These are phyloP conservation scores for Acipenser oxyrinchus DNA, from an alignment of 2,797 vertebrate species.

Conservation along the genomic window DNA sequence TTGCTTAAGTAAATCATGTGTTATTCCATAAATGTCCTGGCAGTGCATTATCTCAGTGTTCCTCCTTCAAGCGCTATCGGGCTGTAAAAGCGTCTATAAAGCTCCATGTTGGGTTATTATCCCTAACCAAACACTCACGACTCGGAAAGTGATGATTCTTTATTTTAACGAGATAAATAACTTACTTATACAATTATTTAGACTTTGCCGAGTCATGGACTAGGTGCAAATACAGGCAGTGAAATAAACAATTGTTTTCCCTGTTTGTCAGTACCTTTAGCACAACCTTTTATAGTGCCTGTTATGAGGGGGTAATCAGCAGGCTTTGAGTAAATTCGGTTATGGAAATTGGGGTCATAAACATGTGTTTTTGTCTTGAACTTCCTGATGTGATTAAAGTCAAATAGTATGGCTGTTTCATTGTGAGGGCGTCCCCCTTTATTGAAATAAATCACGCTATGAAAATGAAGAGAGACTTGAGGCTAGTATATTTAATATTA, in stretches of 20 bases:
- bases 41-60: conserved; percentile 11
- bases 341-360: neutral
- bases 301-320: neutral
- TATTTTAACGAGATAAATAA: conserved; percentile 39
- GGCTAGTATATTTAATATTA: too few relatives aligned
- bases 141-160: conserved; percentile 24
- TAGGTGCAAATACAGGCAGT: conserved; percentile 23
- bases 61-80: conserved; percentile 25
- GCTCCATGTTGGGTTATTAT: conserved; percentile 27
- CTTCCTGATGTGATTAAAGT: too few relatives aligned
- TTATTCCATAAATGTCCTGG: conserved; percentile 7
- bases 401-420: too few relatives aligned
- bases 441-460: too few relatives aligned
- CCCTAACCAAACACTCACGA: conserved; percentile 28
- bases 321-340: neutral
- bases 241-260: conserved; percentile 20
- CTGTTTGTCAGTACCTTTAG: neutral
- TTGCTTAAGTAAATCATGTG: conserved; percentile 31
- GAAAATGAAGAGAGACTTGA: too few relatives aligned
- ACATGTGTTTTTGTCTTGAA: too few relatives aligned
- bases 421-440: too few relatives aligned
- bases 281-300: neutral
- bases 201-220: conserved; percentile 22
- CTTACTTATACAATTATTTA: conserved; percentile 39
- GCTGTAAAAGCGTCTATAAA: conserved; percentile 26